Evolutionary conservation across 2,888 invertebrate genomes (phyloP).

Genomic region (Diplolepis rosae): DNA sequence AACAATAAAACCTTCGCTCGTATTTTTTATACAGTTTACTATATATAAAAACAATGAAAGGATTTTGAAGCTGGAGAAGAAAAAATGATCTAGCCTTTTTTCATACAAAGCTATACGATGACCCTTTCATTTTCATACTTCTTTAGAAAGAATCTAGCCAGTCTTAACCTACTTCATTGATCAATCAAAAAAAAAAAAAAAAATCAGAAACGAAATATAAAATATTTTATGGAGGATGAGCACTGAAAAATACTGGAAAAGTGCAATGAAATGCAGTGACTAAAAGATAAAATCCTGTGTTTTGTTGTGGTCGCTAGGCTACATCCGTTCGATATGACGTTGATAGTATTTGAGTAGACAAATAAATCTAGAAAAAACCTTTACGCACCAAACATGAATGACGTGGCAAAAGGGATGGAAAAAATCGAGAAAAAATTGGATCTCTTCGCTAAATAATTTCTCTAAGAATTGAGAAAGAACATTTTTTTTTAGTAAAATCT

Average conservation of each 20-base stretch:
- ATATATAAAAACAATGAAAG: neutral
- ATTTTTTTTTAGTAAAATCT: no score
- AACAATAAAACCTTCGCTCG: slow-evolving; percentile 39
- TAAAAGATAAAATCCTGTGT: slow-evolving; percentile 38
- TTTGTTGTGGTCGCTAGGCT: slow-evolving; percentile 46
- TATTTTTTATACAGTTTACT: neutral
- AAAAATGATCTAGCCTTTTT: neutral
- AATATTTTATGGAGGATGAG: neutral
- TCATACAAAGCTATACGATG: neutral
- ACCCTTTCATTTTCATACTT: no score
- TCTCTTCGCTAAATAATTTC: no score
- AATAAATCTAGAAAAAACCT: neutral
- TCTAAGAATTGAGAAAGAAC: no score
- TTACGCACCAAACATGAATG: neutral
- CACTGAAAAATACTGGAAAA: slow-evolving; percentile 29
- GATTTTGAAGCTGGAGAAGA: neutral
- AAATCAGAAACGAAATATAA: no score
- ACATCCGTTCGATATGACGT: slow-evolving; percentile 46
- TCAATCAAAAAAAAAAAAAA: no score
- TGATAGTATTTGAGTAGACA: slow-evolving; percentile 22
- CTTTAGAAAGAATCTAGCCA: no score
- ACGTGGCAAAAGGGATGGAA: neutral
- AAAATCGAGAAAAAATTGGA: no score
- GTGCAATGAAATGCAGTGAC: slow-evolving; percentile 39
- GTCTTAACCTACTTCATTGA: no score